These are phyloP conservation scores for Neelides folsomi DNA, from an alignment of 2,888 invertebrate genomes.

Conservation along the genomic window DNA sequence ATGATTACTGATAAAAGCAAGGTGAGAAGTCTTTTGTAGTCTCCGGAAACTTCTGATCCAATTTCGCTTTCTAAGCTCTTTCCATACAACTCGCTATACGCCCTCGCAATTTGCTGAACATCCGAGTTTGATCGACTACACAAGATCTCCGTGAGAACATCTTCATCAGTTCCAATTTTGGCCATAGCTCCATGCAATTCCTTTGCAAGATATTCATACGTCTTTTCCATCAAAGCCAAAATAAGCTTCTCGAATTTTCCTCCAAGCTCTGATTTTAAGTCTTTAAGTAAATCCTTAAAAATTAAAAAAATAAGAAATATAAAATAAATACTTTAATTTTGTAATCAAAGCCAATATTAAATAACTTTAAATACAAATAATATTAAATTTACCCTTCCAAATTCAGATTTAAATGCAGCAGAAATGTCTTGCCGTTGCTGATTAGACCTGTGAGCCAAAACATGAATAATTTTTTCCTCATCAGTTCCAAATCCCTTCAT, in stretches of 20 bases:
- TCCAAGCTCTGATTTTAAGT: slow-evolving; percentile 58
- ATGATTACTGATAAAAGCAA: slow-evolving; percentile 51
- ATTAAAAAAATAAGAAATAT: slow-evolving; percentile 3
- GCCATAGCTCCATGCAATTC: slow-evolving; percentile 38
- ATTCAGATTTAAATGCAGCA: slow-evolving; percentile 44
- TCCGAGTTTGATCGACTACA: slow-evolving; percentile 56
- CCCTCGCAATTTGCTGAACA: slow-evolving; percentile 48
- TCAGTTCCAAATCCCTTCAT: slow-evolving; percentile 56
- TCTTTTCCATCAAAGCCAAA: slow-evolving; percentile 54
- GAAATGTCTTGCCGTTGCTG: slow-evolving; percentile 57
- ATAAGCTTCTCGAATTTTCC: slow-evolving; percentile 63
- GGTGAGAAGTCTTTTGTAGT: slow-evolving; percentile 61
- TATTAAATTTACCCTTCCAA: slow-evolving; percentile 39
- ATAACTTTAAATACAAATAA: neutral
- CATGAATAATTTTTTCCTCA: slow-evolving; percentile 56
- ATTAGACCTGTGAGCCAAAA: slow-evolving; percentile 56
- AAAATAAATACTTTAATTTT: neutral
- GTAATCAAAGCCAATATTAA: neutral
- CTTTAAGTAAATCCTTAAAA: slow-evolving; percentile 50
- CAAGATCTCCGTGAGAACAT: slow-evolving; percentile 37
- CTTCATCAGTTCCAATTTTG: slow-evolving; percentile 36
- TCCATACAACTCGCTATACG: slow-evolving; percentile 44
- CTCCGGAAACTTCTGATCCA: slow-evolving; percentile 62
- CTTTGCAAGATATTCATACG: slow-evolving; percentile 40
- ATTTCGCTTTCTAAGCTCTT: slow-evolving; percentile 54